Base-by-base conservation (phyloP, 1,140 invertebrate species). In the Dryas iulia region DNA sequence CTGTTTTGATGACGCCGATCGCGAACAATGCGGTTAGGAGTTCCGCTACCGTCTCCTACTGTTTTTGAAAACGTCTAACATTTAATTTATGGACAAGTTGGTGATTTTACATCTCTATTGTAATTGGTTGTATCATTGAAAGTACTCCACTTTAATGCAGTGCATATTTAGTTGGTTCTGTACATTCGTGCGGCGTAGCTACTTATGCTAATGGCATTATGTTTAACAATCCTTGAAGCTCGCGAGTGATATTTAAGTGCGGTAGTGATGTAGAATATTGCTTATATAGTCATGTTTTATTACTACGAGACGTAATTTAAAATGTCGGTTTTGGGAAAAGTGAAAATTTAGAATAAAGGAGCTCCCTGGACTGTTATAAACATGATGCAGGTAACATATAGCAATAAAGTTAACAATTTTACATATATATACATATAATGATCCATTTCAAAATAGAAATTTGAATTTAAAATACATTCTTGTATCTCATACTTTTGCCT, bases 11-110 rank as follows among this genome's bases (percentile, higher is more conserved):
- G 87, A 89, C 82, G 82, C 79, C 84, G 78, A 83, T 78, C 66
- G 66, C 65, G 83, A 89, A 90, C 86, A 91, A 91, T 74, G 83
- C 82, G 78, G 74, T 71, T 73, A 79, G 83, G 80, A 90, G 81
- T 87, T 89, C 78, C 72, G 88, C 88, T 87, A 87, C 87, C 87
- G 83, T 86, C 87, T 87, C 87, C 86, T 88, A 90, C 89, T 90
- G 88, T 90, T 90, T 89, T 86, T 82, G 86, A 90, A 87, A 90
- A 89, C 87, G 87, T 84, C 89, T 84, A 75, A 70, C 69, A 81
- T 77, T 75, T 85, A 89, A 91, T 91, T 90, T 87, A 90, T 86
- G 84, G 71, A 64, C 63, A 69, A 65, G 72, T 77, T 74, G 75
- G 77, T 89, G 81, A 90, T 88, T 89, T 89, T 86, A 78, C 75